phyloP scores from a whole-genome alignment of 2,113 vertebrate species.

The Paracanthobrama guichenoti region DNA sequence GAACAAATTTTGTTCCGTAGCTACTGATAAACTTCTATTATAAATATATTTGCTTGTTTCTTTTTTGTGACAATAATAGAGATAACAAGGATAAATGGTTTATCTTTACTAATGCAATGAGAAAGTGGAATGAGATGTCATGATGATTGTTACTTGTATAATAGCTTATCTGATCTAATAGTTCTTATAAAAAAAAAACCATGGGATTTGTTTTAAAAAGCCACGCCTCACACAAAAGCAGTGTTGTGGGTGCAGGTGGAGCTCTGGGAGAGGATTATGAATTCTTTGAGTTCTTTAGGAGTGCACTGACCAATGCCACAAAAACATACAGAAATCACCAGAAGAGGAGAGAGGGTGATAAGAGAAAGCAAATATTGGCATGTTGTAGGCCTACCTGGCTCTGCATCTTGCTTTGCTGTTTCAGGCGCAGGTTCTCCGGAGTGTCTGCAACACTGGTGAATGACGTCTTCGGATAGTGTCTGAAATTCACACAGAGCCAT shows the following conservation, averaged over 20 bases:
- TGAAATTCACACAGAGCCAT: slow-evolving; percentile 67
- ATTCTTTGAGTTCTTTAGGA: neutral
- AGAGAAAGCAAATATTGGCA: neutral
- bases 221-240: neutral
- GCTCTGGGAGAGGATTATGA: neutral
- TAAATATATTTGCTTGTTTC: neutral
- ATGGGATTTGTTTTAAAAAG: neutral
- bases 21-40: neutral
- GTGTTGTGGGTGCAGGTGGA: neutral
- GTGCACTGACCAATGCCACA: neutral
- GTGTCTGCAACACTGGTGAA: slow-evolving; percentile 96
- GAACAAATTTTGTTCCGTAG: neutral
- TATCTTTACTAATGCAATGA: neutral
- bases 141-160: neutral
- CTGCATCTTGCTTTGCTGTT: slow-evolving; percentile 96
- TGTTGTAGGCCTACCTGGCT: slow-evolving; percentile 82
- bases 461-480: slow-evolving; percentile 96
- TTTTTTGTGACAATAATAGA: neutral
- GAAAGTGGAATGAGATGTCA: neutral
- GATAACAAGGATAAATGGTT: neutral
- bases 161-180: neutral
- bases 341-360: neutral
- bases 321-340: neutral
- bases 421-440: slow-evolving; percentile 95
- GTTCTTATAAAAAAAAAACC: neutral